Base-by-base conservation (phyloP, 2,113 vertebrate species). In the Crotalus tigris region DNA sequence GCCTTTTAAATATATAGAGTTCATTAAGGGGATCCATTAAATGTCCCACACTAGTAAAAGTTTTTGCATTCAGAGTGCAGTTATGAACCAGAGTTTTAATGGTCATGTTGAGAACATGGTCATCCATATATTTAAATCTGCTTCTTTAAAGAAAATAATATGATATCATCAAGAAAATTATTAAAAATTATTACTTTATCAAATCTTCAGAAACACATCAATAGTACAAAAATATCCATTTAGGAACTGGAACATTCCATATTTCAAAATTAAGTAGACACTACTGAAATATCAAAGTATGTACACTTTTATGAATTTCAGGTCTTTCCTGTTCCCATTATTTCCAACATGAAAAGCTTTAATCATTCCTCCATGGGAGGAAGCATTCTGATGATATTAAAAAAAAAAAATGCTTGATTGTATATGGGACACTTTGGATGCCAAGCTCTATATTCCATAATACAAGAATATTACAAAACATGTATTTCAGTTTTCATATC, bases 1-100 rank as follows among this genome's bases (percentile, higher is more conserved):
- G 97, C 97, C 98, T 98, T 98, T 98, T 98, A 97, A 97, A 98
- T 97, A 97, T 97, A 96, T 97, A 98, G 98, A 95, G 96, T 97
- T 98, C 97, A 97, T 96, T 98, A 98, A 97, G 96, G 92, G 94
- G 97, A 95, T 96, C 96, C 97, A 97, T 97, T 97, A 94, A 97
- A 97, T 96, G 95, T 97, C 97, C 97, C 97, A 96, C 98, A 97
- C 97, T 97, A 97, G 96, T 97, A 97, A 97, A 96, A 95, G 96
- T 91, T 96, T 95, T 57, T 95, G 90, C 88, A 92, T 94, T 92
- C 90, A 90, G 91, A 39, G 51, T 94, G 26, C 85, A 85, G 92
- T 69, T 94, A 51, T 53, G 53, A 92, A 64, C 59, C 61, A 94
- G 64, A 95, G 49, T 92, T 94, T 96, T 96, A 96, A 95, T 94